Evolutionary conservation across 2,888 invertebrate genomes (phyloP), one percentile per base, ranked within the genome.

Genomic region (Harpalus rufipes): DNA sequence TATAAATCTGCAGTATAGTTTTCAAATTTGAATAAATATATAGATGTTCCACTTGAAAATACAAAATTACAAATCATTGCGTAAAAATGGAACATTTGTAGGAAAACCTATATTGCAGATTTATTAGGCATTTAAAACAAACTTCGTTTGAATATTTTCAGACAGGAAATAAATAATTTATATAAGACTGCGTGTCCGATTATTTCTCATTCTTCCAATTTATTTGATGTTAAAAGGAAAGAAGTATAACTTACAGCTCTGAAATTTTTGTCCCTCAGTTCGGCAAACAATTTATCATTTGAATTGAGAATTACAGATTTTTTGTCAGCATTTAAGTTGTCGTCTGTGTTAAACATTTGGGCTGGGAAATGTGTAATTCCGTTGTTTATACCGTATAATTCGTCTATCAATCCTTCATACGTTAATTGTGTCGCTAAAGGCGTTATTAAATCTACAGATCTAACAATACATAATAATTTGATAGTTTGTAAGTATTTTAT

Each of bases 361-460:
- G 96, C 95, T 0, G 98, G 98, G 88, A 99, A 93, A 72, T 95
- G 94, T 0, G 96, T 96, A 21, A 96, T 95, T 41, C 95, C 94
- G 88, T 93, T 95, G 87, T 95, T 95, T 85, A 99, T 97, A 51
- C 96, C 96, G 91, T 96, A 99, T 85, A 98, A 93, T 91, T 99
- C 99, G 91, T 99, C 99, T 86, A 99, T 97, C 7, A 99, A 93
- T 2, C 99, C 99, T 91, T 99, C 99, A 88, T 99, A 99, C 0
- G 99, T 99, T 51, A 99, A 93, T 89, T 99, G 99, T 0, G 98
- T 98, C 0, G 97, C 95, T 88, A 99, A 92, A 0, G 98, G 97
- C 72, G 98, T 97, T 74, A 99, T 93, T 81, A 98, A 93, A 92
- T 99, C 99, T 2, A 98, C 94, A 63, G 95, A 95, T 32, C 99